Evolutionary conservation across 2,113 vertebrate genomes (phyloP).

Genomic region (Notothenia coriiceps): DNA sequence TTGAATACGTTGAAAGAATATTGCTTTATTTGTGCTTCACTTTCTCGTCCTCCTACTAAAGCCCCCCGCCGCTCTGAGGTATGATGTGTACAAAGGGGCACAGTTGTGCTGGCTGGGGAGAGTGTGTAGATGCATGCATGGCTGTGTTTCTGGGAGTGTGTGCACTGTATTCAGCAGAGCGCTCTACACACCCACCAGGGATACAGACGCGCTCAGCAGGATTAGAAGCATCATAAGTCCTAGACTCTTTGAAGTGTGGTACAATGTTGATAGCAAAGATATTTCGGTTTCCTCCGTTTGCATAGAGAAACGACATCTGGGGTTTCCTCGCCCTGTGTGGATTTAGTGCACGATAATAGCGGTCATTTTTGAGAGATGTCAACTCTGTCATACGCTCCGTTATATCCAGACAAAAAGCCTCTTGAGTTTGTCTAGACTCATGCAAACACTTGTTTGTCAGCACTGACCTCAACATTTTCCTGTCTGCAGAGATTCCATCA

Average conservation of each 20-base stretch:
- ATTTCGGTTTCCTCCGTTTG: neutral
- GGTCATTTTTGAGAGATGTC: neutral
- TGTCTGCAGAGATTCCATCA: constrained; percentile 48
- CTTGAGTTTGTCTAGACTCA: constrained; percentile 16
- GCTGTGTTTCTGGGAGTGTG: constrained; percentile 48
- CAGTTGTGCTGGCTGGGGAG: constrained; percentile 25
- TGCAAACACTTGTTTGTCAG: constrained; percentile 16
- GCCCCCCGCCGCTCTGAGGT: constrained; percentile 4
- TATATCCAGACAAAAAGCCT: constrained; percentile 2
- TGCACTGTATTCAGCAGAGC: constrained; percentile 45
- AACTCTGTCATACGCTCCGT: constrained; percentile 4
- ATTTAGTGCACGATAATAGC: neutral
- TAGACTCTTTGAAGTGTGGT: constrained; percentile 48
- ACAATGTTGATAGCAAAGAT: constrained; percentile 19
- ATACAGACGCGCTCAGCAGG: constrained; percentile 54
- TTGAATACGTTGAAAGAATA: neutral
- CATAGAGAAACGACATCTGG: neutral
- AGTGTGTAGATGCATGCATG: constrained; percentile 43
- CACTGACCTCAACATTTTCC: constrained; percentile 10
- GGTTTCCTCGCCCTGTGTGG: neutral
- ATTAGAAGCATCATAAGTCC: constrained; percentile 64
- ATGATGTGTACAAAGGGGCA: constrained; percentile 27
- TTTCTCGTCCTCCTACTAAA: neutral
- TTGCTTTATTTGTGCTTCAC: neutral
- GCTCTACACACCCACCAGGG: constrained; percentile 55